Evolutionary conservation across 2,113 vertebrate genomes (phyloP).

Genomic region (Tamias sibiricus): DNA sequence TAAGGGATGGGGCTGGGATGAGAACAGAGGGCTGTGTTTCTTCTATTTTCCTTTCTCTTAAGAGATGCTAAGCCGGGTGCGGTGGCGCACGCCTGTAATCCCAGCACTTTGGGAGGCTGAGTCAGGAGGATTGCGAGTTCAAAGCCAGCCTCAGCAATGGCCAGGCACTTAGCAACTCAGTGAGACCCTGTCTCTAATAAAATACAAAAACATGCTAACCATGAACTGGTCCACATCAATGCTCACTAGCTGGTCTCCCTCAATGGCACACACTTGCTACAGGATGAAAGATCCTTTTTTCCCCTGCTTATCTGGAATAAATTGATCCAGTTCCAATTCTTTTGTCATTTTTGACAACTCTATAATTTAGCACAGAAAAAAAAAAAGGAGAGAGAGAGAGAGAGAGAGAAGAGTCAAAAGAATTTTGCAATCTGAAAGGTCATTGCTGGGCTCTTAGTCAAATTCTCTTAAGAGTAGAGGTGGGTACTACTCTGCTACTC

Average conservation of each 20-base stretch:
- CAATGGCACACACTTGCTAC: conserved; percentile 8
- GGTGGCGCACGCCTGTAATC: too few relatives aligned
- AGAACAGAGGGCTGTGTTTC: not conserved
- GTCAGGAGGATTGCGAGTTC: too few relatives aligned
- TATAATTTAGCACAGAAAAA: not conserved
- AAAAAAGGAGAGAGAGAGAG: not conserved
- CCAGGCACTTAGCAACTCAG: too few relatives aligned
- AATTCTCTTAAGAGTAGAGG: not conserved
- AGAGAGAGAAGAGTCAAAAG: not conserved
- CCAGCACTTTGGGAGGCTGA: too few relatives aligned
- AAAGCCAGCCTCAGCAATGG: too few relatives aligned
- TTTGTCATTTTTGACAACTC: conserved; percentile 45
- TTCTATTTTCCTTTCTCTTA: not conserved
- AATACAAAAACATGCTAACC: too few relatives aligned
- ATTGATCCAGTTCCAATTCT: not conserved
- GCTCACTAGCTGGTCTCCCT: not conserved
- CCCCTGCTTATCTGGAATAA: conserved; percentile 26
- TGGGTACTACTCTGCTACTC: not conserved
- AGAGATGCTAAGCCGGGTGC: too few relatives aligned
- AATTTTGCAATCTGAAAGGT: not conserved
- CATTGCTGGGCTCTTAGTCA: not conserved
- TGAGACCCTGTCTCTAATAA: too few relatives aligned
- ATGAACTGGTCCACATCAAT: not conserved
- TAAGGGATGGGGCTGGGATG: not conserved
- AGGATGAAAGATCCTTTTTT: not conserved